Conservation (phyloP, 2,113 vertebrate genomes). For the Dryoscopus gambensis region DNA sequence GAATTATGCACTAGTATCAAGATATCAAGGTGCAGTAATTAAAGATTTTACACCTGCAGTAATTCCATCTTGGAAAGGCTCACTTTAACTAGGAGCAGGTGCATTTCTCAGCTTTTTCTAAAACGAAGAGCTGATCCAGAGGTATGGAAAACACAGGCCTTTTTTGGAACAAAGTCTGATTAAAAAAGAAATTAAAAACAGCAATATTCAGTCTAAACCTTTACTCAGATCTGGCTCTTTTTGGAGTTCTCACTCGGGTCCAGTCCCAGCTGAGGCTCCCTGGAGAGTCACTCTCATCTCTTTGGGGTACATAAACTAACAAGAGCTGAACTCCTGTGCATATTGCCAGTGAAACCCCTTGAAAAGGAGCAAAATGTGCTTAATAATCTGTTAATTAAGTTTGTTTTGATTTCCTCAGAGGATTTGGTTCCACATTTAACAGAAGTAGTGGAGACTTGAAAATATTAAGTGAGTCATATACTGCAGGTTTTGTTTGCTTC, state of each 20-base stretch:
- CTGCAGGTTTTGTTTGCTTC: constrained; percentile 28
- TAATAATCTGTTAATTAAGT: not conserved
- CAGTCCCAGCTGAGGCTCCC: not conserved
- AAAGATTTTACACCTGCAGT: not conserved
- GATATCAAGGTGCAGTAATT: not conserved
- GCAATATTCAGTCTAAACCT: not conserved
- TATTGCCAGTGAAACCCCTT: not conserved
- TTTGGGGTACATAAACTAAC: not conserved
- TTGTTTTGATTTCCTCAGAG: not conserved
- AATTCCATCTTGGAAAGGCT: not conserved
- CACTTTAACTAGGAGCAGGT: not conserved
- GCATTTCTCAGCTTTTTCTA: not conserved
- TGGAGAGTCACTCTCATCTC: not conserved
- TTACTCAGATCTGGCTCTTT: not conserved
- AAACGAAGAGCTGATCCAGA: not conserved
- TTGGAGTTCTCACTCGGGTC: not conserved
- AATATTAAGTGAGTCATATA: constrained; percentile 42
- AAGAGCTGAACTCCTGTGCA: not conserved
- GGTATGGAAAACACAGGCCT: not conserved
- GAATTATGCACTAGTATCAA: not conserved
- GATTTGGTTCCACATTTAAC: not conserved
- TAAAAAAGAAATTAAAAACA: not conserved
- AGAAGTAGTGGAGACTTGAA: not conserved
- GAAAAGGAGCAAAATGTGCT: not conserved
- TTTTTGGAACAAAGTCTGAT: not conserved